Evolutionary conservation across 2,888 invertebrate species (phyloP), one percentile per base, ranked within the genome.

Genomic region (Exocentrus adspersus): DNA sequence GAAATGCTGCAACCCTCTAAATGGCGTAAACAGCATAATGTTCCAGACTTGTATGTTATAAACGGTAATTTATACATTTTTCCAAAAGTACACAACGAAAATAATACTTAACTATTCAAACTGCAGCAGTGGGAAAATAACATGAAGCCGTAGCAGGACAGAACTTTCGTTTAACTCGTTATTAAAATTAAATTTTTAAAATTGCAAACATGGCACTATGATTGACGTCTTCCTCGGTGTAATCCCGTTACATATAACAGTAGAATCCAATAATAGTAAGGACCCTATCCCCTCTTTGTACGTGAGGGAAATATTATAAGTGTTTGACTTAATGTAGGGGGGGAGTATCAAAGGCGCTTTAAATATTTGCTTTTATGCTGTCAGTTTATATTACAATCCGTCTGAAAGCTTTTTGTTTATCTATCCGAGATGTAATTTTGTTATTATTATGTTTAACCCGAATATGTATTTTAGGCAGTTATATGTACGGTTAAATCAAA

Each of bases 181-280:
- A 76, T 69, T 64, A 72, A 75, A 76, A 76, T 77, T 68, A 69
- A 74, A 65, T 75, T 75, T n/a, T 71, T 72, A 70, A 74, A 78
- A 75, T 74, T 74, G 75, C 77, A 76, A 78, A 78, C 77, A 77
- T 73, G 72, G 75, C 74, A 71, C 70, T 72, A 71, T 77, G 77
- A 79, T 77, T 78, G 79, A 79, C 79, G 73, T 77, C 73, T 72
- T 73, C 77, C 73, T 73, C 71, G 52, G 64, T 72, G 69, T 75
- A 77, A 77, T 78, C 77, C 72, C 68, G 72, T 77, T 78, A 77
- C 74, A 72, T 71, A 72, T 70, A 70, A 69, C 72, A 69, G 58
- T 43, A 69, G 73, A 75, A 76, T 77, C 74, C 74, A 76, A 77
- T 76, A 75, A 72, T 57, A 60, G 58, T 51, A 37, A 42, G 72